A percentile compares a stretch with the other conserved stretches of the same genome.
These are phyloP conservation scores for Lacerta bilineata DNA, from an alignment of 2,797 vertebrate species.

Conservation along the genomic window DNA sequence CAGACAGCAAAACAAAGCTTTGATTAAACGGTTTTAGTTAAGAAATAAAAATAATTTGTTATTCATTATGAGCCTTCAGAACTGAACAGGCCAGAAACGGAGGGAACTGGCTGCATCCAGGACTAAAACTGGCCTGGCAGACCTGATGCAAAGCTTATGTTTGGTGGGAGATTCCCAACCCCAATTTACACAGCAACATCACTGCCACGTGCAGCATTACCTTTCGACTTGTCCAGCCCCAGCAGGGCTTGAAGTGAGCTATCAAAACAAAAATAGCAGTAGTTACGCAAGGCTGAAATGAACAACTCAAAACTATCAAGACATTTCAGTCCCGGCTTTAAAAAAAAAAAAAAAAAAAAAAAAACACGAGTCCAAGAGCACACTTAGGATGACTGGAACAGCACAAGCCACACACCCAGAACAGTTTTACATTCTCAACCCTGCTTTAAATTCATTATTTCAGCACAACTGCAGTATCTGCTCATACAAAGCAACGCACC, in stretches of 20 bases:
- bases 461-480: no score
- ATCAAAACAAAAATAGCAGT: slow-evolving; percentile 26
- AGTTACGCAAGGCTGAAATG: background rate
- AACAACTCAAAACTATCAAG: background rate
- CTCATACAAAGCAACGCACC: background rate
- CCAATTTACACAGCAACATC: background rate
- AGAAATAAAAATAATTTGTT: background rate
- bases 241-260: slow-evolving; percentile 7
- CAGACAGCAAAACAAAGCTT: background rate
- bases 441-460: background rate
- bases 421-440: background rate
- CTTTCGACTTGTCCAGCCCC: slow-evolving; percentile 32
- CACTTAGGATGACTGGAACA: background rate
- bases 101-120: rapidly evolving
- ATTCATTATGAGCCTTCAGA: background rate
- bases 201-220: slow-evolving; percentile 4
- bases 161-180: background rate
- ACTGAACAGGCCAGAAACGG: background rate
- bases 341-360: no score
- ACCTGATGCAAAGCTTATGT: no score
- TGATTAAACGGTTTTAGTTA: background rate
- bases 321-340: background rate
- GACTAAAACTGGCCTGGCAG: no score
- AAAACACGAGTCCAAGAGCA: background rate
- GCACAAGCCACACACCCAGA: background rate